These are phyloP conservation scores for Sipha flava DNA, from an alignment of 1,140 invertebrate genomes.

Conservation along the genomic window DNA sequence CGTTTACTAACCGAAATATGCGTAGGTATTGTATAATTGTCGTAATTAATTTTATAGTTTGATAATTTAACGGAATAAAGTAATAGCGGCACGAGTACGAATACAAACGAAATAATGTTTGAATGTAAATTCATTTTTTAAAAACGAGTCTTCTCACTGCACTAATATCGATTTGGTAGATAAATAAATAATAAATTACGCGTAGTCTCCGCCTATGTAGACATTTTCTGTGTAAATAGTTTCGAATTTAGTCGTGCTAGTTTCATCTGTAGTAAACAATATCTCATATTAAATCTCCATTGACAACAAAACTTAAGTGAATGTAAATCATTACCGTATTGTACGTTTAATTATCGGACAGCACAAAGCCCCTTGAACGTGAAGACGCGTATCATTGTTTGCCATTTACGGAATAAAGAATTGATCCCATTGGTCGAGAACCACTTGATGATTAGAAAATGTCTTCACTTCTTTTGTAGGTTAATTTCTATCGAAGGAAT, in stretches of 20 bases:
- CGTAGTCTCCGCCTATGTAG: too few species aligned
- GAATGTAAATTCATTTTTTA: background rate
- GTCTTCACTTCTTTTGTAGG: conserved; percentile 19
- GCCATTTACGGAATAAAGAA: conserved; percentile 23
- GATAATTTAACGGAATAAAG: background rate
- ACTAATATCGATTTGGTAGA: background rate
- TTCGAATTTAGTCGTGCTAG: conserved; percentile 6
- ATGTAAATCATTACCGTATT: conserved; percentile 27
- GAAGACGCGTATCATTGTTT: conserved; percentile 22
- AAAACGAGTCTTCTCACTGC: background rate
- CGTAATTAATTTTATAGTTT: background rate
- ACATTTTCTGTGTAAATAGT: background rate
- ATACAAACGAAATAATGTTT: too few species aligned
- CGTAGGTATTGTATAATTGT: background rate
- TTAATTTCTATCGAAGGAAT: conserved; percentile 17
- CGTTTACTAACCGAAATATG: background rate
- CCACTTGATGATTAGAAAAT: conserved; percentile 16
- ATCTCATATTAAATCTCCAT: conserved; percentile 1
- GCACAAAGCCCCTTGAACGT: conserved; percentile 20
- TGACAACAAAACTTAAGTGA: conserved; percentile 1
- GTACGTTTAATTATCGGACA: conserved; percentile 24
- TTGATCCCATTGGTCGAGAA: conserved; percentile 16
- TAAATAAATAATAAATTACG: background rate
- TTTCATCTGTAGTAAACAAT: background rate
- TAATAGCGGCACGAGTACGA: background rate